Base-by-base conservation (phyloP, 2,888 invertebrate genomes). In the Catocala fraxini region DNA sequence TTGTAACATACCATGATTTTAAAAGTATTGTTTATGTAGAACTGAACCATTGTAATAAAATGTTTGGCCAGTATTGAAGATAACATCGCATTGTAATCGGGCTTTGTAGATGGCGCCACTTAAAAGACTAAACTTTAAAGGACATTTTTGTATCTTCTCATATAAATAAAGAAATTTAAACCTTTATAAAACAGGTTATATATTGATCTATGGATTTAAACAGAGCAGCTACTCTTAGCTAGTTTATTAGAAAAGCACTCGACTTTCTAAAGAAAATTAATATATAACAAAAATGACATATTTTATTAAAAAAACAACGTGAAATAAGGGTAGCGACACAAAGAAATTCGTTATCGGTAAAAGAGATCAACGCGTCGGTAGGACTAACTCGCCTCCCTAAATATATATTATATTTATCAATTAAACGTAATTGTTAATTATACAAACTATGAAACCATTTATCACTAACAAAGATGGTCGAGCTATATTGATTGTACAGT, bases 351-450 rank as follows among this genome's bases (percentile, higher is more conserved):
- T 83, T 83, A 86, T 81, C 80, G 81, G 83, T 77, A 75, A 67
- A 71, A 81, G 86, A 86, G 86, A 86, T 86, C 86, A 81, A 72
- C 70, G 73, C 74, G 65, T 66, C 63, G 75, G 59, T 61, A 74
- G 63, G 63, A 62, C 69, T 56, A 39, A 56, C 78, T 71, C 80
- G 72, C 75, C 80, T 78, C 81, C 77, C 72, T 79, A 51, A 72
- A 73, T 67, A 69, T 74, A 69, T 59, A 70, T 70, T 63, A 69
- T 67, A 70, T 52, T 63, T 67, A 51, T 62, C 73, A 53, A 70
- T 46, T 39, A 39, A 39, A 39, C 35, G 35, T 39, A 66, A 60
- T 59, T 63, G 39, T 68, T 70, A 65, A 63, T 62, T 65, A 39
- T 68, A 68, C 63, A 68, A 67, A 73, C 72, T 79, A 77, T 64